phyloP scores from a whole-genome alignment of 2,113 vertebrate species.

The Triplophysa tibetana region DNA sequence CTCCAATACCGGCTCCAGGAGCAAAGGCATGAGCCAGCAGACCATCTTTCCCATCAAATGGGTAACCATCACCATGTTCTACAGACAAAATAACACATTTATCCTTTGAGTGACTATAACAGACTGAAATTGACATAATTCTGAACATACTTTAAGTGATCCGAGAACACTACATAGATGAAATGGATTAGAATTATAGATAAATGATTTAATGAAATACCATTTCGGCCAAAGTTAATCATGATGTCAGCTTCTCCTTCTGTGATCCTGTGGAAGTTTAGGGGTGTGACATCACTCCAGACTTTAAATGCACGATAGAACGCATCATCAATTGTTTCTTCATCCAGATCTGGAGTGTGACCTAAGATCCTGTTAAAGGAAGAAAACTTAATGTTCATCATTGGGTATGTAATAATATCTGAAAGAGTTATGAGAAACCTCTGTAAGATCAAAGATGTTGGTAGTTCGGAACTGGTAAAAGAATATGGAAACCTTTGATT shows the following conservation, averaged over 20 bases:
- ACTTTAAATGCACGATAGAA: constrained; percentile 95
- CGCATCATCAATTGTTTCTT: constrained; percentile 90
- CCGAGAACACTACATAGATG: too few species aligned
- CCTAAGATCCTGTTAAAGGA: constrained; percentile 84
- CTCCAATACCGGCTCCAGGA: constrained; percentile 89
- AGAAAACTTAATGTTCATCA: not conserved
- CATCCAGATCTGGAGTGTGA: constrained; percentile 88
- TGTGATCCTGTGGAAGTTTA: constrained; percentile 83
- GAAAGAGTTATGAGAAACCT: not conserved
- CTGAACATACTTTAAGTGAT: not conserved
- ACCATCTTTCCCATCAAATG: constrained; percentile 96
- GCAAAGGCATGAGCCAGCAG: constrained; percentile 97
- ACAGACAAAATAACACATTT: constrained; percentile 42
- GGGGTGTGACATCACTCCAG: constrained; percentile 93
- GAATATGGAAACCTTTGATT: not conserved
- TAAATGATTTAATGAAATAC: constrained; percentile 68
- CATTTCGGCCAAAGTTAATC: constrained; percentile 98
- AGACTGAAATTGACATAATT: not conserved
- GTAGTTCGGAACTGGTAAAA: not conserved
- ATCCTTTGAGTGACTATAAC: not conserved
- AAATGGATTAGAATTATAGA: not conserved
- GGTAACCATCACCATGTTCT: constrained; percentile 98
- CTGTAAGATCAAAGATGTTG: not conserved
- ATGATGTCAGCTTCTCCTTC: constrained; percentile 98
- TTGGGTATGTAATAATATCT: too few species aligned